Conservation (phyloP, 1,140 invertebrate genomes). For the Mesaphorura yosii region DNA sequence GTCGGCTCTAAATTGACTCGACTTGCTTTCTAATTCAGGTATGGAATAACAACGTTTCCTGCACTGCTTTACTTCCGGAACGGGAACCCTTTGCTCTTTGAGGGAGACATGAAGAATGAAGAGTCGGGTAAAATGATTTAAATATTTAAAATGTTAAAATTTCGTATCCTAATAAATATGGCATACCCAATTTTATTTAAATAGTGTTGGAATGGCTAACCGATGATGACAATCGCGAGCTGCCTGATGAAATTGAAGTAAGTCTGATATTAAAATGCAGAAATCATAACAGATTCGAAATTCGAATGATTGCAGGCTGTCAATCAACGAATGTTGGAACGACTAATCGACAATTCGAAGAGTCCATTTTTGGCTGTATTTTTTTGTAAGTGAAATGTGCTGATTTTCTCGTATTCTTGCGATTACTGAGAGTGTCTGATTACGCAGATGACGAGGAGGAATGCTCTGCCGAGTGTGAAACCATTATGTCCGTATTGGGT, state of each 20-base stretch:
- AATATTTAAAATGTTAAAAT: constrained; percentile 2
- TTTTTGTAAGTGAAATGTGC: constrained; percentile 23
- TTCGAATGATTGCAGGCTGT: too few species aligned
- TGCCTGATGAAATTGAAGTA: constrained; percentile 80
- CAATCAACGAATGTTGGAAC: constrained; percentile 77
- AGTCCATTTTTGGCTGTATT: constrained; percentile 61
- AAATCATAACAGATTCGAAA: too few species aligned
- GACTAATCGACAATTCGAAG: constrained; percentile 73
- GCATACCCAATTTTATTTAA: not conserved
- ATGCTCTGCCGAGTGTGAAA: constrained; percentile 69
- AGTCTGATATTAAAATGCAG: too few species aligned
- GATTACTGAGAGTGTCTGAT: too few species aligned
- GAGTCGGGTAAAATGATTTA: constrained; percentile 44
- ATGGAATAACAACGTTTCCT: constrained; percentile 89
- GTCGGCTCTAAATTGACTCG: not conserved
- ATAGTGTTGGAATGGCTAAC: constrained; percentile 77
- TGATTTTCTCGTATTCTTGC: too few species aligned
- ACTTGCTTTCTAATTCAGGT: not conserved
- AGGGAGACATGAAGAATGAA: constrained; percentile 83
- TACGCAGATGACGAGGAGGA: constrained; percentile 67
- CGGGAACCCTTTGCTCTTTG: constrained; percentile 82
- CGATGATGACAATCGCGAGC: constrained; percentile 83
- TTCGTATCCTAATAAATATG: not conserved
- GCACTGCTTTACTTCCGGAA: constrained; percentile 82
- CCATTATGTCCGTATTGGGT: constrained; percentile 74